Percentiles rank a stretch among this genome's conserved stretches.
Evolutionary conservation across 2,113 vertebrate species (phyloP).

Genomic region (Himantopus leucocephalus): DNA sequence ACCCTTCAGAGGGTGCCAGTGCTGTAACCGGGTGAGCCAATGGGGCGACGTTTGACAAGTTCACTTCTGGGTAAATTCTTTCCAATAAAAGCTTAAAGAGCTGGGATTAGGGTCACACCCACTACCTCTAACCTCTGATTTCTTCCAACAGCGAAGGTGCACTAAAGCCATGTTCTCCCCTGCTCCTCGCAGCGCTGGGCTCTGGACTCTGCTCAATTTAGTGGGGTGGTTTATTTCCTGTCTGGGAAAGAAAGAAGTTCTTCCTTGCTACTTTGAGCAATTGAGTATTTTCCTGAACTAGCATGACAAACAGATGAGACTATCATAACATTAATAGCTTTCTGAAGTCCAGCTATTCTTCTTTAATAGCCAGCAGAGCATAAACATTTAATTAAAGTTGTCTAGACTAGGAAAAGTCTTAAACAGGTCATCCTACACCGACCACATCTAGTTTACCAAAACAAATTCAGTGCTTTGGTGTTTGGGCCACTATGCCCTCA

Average conservation of each 20-base stretch:
- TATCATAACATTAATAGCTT: background rate
- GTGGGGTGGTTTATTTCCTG: conserved; percentile 31
- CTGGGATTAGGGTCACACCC: too few relatives aligned
- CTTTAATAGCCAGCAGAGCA: conserved; percentile 3
- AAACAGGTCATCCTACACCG: background rate
- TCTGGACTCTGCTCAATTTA: background rate
- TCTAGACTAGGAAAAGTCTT: background rate
- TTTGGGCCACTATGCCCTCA: background rate
- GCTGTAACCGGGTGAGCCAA: fast-evolving
- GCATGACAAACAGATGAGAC: conserved; percentile 29
- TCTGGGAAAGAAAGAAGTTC: conserved; percentile 57
- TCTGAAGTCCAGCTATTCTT: background rate
- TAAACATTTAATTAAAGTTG: conserved; percentile 25
- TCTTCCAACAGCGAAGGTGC: background rate
- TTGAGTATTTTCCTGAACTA: conserved; percentile 24
- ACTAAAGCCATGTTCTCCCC: background rate
- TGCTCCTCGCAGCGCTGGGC: background rate
- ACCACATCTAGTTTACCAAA: background rate
- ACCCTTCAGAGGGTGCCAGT: background rate
- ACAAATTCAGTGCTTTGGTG: background rate
- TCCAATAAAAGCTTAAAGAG: background rate
- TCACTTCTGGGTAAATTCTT: background rate
- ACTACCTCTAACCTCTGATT: fast-evolving
- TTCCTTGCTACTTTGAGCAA: conserved; percentile 10
- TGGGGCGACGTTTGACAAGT: fast-evolving